phyloP scores from a whole-genome alignment of 1,140 invertebrate genomes.

The Oryzaephilus surinamensis region DNA sequence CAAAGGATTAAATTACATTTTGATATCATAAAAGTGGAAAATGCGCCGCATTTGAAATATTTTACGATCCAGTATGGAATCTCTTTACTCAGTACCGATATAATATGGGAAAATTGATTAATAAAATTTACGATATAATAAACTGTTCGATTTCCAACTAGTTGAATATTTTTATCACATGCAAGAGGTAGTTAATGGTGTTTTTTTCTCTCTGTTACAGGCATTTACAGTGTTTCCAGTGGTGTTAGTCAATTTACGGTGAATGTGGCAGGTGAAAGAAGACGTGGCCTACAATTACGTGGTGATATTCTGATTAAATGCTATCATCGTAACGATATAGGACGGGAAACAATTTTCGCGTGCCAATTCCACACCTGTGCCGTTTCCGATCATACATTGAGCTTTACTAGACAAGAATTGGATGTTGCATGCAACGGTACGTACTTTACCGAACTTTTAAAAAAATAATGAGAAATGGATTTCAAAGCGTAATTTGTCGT shows the following conservation, averaged over 20 bases:
- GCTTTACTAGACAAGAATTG: conserved; percentile 75
- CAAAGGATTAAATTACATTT: too few relatives aligned
- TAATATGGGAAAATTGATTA: too few relatives aligned
- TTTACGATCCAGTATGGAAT: too few relatives aligned
- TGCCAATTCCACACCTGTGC: conserved; percentile 91
- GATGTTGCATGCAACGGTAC: conserved; percentile 72
- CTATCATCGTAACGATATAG: conserved; percentile 56
- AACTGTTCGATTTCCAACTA: too few relatives aligned
- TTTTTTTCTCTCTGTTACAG: conserved; percentile 26
- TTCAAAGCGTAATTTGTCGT: neutral
- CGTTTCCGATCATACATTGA: conserved; percentile 68
- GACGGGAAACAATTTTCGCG: conserved; percentile 57
- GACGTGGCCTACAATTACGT: conserved; percentile 63
- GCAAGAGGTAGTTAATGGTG: neutral
- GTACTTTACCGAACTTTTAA: conserved; percentile 13
- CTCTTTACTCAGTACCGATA: too few relatives aligned
- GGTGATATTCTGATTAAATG: conserved; percentile 86
- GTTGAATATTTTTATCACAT: neutral
- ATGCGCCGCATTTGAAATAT: too few relatives aligned
- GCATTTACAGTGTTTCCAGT: conserved; percentile 60
- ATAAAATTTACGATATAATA: too few relatives aligned
- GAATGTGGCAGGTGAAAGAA: conserved; percentile 47
- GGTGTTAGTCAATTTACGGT: conserved; percentile 55
- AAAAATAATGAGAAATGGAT: neutral
- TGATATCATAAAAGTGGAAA: too few relatives aligned